Evolutionary conservation across 2,888 invertebrate species (phyloP).

Genomic region (Catocala fraxini): DNA sequence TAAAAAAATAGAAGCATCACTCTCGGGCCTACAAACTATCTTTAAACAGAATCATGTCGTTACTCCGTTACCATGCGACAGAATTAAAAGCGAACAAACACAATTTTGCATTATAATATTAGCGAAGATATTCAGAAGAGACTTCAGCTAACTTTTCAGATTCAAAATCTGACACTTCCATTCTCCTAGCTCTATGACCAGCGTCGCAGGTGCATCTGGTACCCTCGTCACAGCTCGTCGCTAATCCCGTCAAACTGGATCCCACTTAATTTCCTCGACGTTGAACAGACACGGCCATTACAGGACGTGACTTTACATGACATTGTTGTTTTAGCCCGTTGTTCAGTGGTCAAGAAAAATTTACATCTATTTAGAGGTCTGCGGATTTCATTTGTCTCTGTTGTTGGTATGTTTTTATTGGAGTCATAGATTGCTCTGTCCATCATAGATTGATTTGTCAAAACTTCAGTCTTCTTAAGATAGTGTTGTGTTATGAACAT

Average conservation of each 20-base stretch:
- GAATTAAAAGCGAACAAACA: too few species aligned
- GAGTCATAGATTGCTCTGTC: too few species aligned
- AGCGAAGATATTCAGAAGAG: too few species aligned
- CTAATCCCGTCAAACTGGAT: slow-evolving; percentile 58
- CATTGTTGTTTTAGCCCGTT: slow-evolving; percentile 24
- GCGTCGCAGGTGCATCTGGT: slow-evolving; percentile 59
- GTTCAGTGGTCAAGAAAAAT: not conserved
- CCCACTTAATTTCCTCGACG: slow-evolving; percentile 63
- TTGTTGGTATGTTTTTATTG: not conserved
- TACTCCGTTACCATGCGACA: too few species aligned
- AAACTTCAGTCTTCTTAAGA: too few species aligned
- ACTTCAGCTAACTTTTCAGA: not conserved
- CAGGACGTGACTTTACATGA: slow-evolving; percentile 39
- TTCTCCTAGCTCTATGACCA: slow-evolving; percentile 7
- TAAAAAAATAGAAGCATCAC: too few species aligned
- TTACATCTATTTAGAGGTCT: not conserved
- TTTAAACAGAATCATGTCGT: too few species aligned
- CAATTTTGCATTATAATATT: too few species aligned
- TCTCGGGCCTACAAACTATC: too few species aligned
- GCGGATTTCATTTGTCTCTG: not conserved
- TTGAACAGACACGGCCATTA: slow-evolving; percentile 40
- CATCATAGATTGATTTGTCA: too few species aligned
- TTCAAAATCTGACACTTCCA: slow-evolving; percentile 24
- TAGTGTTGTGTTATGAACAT: too few species aligned
- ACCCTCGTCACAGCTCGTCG: slow-evolving; percentile 61